phyloP scores from a whole-genome alignment of 2,888 invertebrate genomes.

The Uropetala carovei region DNA sequence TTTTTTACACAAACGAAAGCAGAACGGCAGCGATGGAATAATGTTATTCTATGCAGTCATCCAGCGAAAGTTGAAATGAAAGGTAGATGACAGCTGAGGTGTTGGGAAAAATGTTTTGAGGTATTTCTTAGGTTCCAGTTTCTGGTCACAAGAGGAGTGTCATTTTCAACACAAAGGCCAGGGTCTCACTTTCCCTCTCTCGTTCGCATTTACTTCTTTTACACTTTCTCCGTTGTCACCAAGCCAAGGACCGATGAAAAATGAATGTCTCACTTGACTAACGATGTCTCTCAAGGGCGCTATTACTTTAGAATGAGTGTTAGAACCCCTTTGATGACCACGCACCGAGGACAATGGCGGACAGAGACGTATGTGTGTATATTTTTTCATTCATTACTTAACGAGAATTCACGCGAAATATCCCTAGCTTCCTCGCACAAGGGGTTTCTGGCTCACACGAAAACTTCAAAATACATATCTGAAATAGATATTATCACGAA shows the following conservation, averaged over 20 bases:
- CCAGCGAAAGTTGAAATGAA: neutral
- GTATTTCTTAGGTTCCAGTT: conserved; percentile 1
- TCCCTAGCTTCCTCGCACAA: neutral
- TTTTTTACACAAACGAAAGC: too few species aligned
- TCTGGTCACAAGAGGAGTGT: conserved; percentile 1
- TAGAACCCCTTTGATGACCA: neutral
- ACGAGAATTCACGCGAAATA: too few species aligned
- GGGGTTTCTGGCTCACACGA: too few species aligned
- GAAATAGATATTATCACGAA: too few species aligned
- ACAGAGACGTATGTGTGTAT: neutral
- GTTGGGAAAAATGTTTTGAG: neutral
- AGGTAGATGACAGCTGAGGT: neutral
- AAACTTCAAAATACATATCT: too few species aligned
- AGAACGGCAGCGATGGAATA: too few species aligned
- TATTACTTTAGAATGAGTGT: neutral
- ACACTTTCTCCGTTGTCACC: conserved; percentile 24
- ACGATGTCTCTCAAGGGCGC: conserved; percentile 9
- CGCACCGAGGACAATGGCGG: neutral
- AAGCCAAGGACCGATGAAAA: conserved; percentile 28
- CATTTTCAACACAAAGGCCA: conserved; percentile 17
- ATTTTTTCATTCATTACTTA: neutral
- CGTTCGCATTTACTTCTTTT: neutral
- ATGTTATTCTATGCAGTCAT: neutral
- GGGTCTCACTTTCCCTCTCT: conserved; percentile 28
- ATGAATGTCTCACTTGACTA: neutral